Evolutionary conservation across 2,113 vertebrate genomes (phyloP), one percentile per base, ranked within the genome.

Genomic region (Antechinus stuartii): DNA sequence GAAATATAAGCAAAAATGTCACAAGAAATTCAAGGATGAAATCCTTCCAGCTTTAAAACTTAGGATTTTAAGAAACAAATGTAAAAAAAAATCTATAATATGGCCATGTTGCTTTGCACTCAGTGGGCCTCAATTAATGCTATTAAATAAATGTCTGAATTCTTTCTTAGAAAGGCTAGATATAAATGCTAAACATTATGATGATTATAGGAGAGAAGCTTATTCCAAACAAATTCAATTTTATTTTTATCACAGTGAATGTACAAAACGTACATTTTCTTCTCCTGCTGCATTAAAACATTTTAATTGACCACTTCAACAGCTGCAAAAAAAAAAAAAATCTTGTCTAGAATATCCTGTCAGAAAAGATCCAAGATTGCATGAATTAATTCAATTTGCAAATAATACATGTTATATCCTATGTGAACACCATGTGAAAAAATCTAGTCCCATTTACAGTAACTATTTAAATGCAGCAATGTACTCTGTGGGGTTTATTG

Each of bases 301-400:
- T 35, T 90, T 16, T 93, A 91, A 93, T 89, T 42, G 90, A 94
- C 16, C 56, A 30, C 42, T 91, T 56, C 24, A 56, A 50, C 61
- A 90, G 35, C 56, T 84, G 61, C n/a, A 92, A 93, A 52, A 52
- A 50, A 50, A 50, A 50, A 49, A 52, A 52, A 93, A 68, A 55
- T 24, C 94, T 27, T 50, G 16, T 47, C 68, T 91, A 93, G 90
- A 89, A 42, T 91, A 68, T 4, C 76, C 94, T 42, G 16, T 96
- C 68, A 91, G 96, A 95, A 95, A 49, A 56, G 91, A 92, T 91
- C 55, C 25, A 92, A 93, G 84, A n/a, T 61, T 61, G 47, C 26
- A 46, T 35, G 61, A 30, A 93, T 61, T 90, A 35, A n/a, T 92
- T 24, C 27, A 53, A 26, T 57, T 27, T 94, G 47, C 2, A 30